These are phyloP conservation scores for Sorex fumeus DNA, from an alignment of 2,113 vertebrate species.

Conservation along the genomic window DNA sequence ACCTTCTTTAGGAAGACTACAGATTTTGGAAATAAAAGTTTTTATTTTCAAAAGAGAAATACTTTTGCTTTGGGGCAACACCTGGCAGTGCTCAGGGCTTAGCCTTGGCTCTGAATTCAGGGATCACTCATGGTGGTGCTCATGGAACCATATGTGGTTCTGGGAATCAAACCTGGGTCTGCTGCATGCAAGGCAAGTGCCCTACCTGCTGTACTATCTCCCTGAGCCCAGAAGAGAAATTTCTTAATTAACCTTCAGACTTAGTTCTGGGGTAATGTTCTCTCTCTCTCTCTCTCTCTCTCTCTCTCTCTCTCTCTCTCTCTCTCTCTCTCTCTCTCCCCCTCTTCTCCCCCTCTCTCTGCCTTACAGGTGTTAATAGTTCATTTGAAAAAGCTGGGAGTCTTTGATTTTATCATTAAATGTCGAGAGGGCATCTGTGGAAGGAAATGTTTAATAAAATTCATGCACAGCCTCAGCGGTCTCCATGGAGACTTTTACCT, in stretches of 20 bases:
- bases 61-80: background rate
- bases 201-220: too few relatives aligned
- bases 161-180: too few relatives aligned
- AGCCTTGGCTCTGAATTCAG: too few relatives aligned
- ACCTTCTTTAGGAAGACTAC: background rate
- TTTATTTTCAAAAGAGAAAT: constrained; percentile 30
- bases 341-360: too few relatives aligned
- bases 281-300: too few relatives aligned
- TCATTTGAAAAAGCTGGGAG: background rate
- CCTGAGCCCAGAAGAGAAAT: background rate
- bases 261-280: constrained; percentile 35
- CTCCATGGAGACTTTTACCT: background rate
- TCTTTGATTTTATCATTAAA: constrained; percentile 54
- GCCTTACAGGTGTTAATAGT: background rate
- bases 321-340: too few relatives aligned
- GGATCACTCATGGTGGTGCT: too few relatives aligned
- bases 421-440: constrained; percentile 38
- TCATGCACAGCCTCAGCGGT: background rate
- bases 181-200: too few relatives aligned
- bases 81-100: background rate
- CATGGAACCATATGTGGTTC: too few relatives aligned
- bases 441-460: constrained; percentile 57
- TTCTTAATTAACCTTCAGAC: constrained; percentile 21
- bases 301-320: too few relatives aligned
- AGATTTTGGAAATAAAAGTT: constrained; percentile 30